These are phyloP conservation scores for Eupithecia pulchellata DNA, from an alignment of 2,888 invertebrate genomes.

Conservation along the genomic window DNA sequence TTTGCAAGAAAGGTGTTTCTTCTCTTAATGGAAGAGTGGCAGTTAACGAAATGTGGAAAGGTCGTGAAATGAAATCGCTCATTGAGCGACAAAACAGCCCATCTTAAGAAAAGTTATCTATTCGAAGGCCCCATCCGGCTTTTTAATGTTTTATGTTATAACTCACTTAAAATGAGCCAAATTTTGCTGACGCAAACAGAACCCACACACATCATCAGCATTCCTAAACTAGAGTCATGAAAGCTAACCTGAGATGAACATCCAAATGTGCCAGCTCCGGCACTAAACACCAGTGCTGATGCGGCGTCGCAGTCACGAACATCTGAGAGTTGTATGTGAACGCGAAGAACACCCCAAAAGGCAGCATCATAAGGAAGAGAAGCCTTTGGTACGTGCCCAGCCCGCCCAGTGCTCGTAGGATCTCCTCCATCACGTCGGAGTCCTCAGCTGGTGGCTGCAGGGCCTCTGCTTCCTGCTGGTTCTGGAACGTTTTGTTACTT, in stretches of 20 bases:
- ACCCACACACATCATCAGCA: not conserved
- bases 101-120: not conserved
- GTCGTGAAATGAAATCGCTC: not conserved
- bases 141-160: no score
- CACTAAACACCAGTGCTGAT: constrained; percentile 64
- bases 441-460: constrained; percentile 26
- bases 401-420: constrained; percentile 52
- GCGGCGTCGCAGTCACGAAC: constrained; percentile 64
- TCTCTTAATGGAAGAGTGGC: not conserved
- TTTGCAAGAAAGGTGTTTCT: not conserved
- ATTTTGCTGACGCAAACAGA: not conserved
- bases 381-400: constrained; percentile 51
- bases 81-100: not conserved
- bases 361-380: constrained; percentile 56
- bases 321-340: constrained; percentile 63
- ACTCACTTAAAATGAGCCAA: not conserved
- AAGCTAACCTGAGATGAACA: constrained; percentile 52
- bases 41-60: not conserved
- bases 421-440: constrained; percentile 48
- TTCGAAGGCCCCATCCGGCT: not conserved
- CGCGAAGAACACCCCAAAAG: constrained; percentile 56
- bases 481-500: not conserved
- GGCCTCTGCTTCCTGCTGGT: constrained; percentile 20
- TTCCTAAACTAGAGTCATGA: not conserved
- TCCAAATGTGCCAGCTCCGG: constrained; percentile 59